Evolutionary conservation across 2,797 vertebrate genomes (phyloP), one percentile per base, ranked within the genome.

Genomic region (Centropyge bicolor): DNA sequence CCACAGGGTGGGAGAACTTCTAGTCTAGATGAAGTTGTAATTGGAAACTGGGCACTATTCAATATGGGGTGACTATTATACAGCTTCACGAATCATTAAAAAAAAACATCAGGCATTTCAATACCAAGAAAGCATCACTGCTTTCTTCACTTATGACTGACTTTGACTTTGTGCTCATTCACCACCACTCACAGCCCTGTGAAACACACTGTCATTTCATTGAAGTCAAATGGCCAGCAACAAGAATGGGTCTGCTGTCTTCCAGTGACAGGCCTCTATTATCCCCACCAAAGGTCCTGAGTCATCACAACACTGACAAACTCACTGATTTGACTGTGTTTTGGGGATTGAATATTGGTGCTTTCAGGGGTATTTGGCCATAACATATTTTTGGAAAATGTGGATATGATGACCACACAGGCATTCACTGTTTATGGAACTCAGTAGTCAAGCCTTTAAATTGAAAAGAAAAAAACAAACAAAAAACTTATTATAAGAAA

Each of bases 231-330:
- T 64, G 62, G 9, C 43, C 17, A 35, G 5, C 9, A 31, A 31
- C 22, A 31, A 11, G 27, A 35, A 48, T 20, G 43, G 22, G 14
- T 19, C 31, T 49, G 16, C 41, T 17, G 61, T 63, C 24, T 24
- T 5, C 45, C 3, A 24, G 14, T 17, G 7, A 56, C 27, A 35
- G 31, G 2, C 12, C 40, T 40, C 16, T 13, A 40, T n/a, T n/a
- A 40, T n/a, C n/a, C n/a, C 20, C 20, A 61, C 38, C 57, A 60
- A 61, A 41, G n/a, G 38, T 61, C 59, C 59, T 41, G n/a, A 24
- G n/a, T 61, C 59, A 41, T 40, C 6, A 40, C 38, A 40, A 40
- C 38, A 40, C 35, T 36, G 19, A 49, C 19, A 49, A 20, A 49
- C 41, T 43, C 48, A n/a, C 27, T 9, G 8, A 16, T n/a, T 48